Base-by-base conservation (phyloP, 2,797 vertebrate species). In the Lemur catta region DNA sequence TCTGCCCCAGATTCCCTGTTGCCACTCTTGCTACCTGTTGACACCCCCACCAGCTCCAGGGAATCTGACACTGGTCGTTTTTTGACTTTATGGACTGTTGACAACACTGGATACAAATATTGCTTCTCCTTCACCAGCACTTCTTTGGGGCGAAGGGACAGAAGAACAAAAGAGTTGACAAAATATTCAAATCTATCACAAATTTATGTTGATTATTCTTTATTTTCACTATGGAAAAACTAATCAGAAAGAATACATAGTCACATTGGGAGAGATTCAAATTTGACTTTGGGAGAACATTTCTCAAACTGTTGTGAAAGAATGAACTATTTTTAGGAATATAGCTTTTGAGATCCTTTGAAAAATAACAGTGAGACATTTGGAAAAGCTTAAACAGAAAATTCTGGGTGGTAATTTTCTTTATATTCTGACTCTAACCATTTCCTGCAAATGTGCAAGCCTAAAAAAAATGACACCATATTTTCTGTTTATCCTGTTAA, bases 321-420 rank as follows among this genome's bases (percentile, higher is more conserved):
- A 84, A 69, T 85, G 57, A 94, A 84, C 67, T 61, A 50, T 94
- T 85, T 93, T 91, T 84, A n/a, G 95, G 52, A 79, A n/a, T 82
- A 57, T 22, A 84, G 74, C 22, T 59, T 90, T 91, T 89, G n/a
- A 84, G 46, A 57, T 81, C 24, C 14, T 84, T 91, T 91, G 4
- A 85, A 95, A 97, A 95, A 52, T 71, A 80, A 72, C 48, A 95
- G 9, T 17, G 20, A 95, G 79, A 41, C 35, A 93, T 76, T 81
- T 93, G 67, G 55, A 93, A 84, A 67, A 85, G n/a, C 18, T 96
- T 90, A 89, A 94, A 72, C 4, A 84, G 82, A 84, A 88, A 93
- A 94, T 95, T 81, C 67, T 93, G 57, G 72, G 48, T 94, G 79
- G 43, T 76, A 78, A 15, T 95, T 84, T 88, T 91, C 57, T 84